Evolutionary conservation across 2,888 invertebrate genomes (phyloP).

Genomic region (Mesodorylaimus sp.): DNA sequence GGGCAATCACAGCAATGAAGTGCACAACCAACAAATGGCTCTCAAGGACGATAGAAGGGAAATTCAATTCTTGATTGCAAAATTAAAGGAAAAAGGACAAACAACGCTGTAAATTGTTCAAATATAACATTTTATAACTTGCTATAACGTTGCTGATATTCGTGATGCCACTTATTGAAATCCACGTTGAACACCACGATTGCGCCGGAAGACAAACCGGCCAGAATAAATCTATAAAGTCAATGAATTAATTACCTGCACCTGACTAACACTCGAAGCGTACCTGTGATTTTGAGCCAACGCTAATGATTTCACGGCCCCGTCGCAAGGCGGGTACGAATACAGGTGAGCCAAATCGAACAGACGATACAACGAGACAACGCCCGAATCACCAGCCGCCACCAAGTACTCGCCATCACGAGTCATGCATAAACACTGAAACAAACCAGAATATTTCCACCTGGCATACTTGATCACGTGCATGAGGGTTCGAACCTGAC

Average conservation of each 20-base stretch:
- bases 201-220: constrained; percentile 88
- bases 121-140: neutral
- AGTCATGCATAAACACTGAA: constrained; percentile 41
- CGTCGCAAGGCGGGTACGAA: constrained; percentile 91
- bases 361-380: constrained; percentile 94
- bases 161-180: constrained; percentile 55
- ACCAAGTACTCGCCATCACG: constrained; percentile 97
- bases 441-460: no score
- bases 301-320: constrained; percentile 60
- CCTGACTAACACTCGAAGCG: constrained; percentile 24
- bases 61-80: neutral
- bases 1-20: no score
- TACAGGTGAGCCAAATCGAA: constrained; percentile 89
- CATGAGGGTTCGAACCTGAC: neutral
- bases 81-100: neutral
- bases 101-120: neutral
- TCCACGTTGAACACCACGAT: constrained; percentile 98
- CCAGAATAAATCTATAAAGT: constrained; percentile 63
- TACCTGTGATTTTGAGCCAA: constrained; percentile 96
- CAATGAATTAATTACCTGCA: neutral
- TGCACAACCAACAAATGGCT: neutral
- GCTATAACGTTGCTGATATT: constrained; percentile 26
- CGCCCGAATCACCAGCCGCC: constrained; percentile 87
- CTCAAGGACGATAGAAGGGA: neutral
- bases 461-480: neutral